phyloP scores from a whole-genome alignment of 2,797 vertebrate genomes.

The Centroberyx gerrardi region DNA sequence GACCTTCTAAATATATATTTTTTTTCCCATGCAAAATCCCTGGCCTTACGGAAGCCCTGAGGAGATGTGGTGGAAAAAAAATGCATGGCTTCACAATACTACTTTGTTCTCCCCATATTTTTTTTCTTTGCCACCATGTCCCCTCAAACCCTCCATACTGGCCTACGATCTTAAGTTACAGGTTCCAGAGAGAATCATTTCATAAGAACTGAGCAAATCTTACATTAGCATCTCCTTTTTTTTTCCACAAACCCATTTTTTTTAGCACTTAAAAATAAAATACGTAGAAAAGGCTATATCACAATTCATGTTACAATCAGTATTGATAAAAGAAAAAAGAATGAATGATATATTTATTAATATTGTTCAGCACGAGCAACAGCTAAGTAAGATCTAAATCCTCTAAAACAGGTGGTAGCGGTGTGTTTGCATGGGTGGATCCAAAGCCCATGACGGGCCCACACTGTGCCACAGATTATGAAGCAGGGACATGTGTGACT shows the following conservation, averaged over 20 bases:
- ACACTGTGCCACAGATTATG: constrained; percentile 23
- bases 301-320: neutral
- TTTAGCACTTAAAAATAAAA: constrained; percentile 8
- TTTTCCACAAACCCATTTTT: neutral
- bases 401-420: constrained; percentile 38
- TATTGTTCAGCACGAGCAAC: constrained; percentile 1
- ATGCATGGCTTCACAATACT: too few relatives aligned
- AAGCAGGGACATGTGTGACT: constrained; percentile 8
- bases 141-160: too few relatives aligned
- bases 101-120: too few relatives aligned
- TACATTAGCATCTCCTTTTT: too few relatives aligned
- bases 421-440: constrained; percentile 35
- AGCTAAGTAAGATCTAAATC: constrained; percentile 1
- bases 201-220: too few relatives aligned
- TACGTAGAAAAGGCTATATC: neutral
- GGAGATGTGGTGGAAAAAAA: too few relatives aligned
- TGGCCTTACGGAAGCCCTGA: neutral
- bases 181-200: too few relatives aligned
- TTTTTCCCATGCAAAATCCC: neutral
- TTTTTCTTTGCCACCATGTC: too few relatives aligned
- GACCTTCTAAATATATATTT: constrained; percentile 32
- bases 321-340: constrained; percentile 10
- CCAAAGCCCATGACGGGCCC: constrained; percentile 19
- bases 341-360: too few relatives aligned
- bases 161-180: too few relatives aligned